Evolutionary conservation across 2,113 vertebrate species (phyloP).

Genomic region (Oriolus oriolus): DNA sequence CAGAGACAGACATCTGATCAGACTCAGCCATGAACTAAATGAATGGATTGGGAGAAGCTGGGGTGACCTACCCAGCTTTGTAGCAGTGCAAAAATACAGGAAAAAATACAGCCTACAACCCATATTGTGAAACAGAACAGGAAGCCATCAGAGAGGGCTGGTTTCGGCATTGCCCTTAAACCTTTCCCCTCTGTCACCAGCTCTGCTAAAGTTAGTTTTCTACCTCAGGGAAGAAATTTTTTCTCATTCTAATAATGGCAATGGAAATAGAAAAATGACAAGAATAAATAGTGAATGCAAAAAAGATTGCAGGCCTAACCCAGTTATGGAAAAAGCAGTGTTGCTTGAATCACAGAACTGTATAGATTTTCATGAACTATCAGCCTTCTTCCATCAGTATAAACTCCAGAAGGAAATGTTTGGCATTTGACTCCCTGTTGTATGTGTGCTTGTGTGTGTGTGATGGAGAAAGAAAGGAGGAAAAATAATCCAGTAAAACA

Average conservation of each 20-base stretch:
- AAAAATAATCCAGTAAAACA: not conserved
- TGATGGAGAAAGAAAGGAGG: not conserved
- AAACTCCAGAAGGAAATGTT: not conserved
- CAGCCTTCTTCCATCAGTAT: not conserved
- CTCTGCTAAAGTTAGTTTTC: not conserved
- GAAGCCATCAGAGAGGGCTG: not conserved
- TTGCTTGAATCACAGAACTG: not conserved
- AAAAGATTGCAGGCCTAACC: not conserved
- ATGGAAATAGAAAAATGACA: not conserved
- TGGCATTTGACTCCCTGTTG: not conserved
- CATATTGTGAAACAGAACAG: not conserved
- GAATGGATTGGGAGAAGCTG: not conserved
- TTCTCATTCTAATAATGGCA: not conserved
- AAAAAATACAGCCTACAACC: not conserved
- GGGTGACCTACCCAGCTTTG: not conserved
- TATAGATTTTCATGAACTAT: not conserved
- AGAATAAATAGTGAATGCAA: not conserved
- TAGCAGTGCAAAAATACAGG: not conserved
- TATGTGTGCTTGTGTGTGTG: too few species aligned
- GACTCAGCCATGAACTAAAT: not conserved
- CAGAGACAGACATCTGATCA: not conserved
- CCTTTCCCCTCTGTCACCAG: not conserved
- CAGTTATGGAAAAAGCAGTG: not conserved
- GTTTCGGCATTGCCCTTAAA: not conserved
- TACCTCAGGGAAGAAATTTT: not conserved